Conservation (phyloP, 2,113 vertebrate genomes). For the Serinus canaria region DNA sequence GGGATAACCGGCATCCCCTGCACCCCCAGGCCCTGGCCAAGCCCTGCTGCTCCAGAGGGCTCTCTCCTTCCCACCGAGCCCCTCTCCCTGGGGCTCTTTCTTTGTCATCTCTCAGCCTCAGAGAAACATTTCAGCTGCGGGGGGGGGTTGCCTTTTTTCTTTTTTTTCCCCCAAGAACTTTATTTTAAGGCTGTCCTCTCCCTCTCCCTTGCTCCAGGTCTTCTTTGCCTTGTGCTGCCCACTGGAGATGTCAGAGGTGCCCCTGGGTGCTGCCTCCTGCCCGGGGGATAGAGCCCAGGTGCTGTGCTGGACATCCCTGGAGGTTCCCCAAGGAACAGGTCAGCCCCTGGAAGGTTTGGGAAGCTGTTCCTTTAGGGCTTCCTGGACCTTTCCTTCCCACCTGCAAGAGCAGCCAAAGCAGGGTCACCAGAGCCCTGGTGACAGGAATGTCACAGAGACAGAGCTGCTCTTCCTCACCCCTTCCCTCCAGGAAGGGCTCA, state of each 20-base stretch:
- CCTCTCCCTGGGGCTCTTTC: background rate
- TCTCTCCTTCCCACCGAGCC: background rate
- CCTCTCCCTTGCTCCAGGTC: background rate
- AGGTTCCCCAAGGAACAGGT: accelerated
- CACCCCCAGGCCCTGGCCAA: background rate
- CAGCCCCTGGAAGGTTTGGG: background rate
- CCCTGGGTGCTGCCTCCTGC: background rate
- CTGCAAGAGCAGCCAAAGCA: background rate
- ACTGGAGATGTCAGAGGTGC: background rate
- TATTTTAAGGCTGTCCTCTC: background rate
- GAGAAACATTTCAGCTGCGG: background rate
- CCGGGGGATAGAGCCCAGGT: background rate
- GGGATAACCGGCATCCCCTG: background rate
- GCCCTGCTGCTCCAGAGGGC: background rate
- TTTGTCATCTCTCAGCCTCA: background rate
- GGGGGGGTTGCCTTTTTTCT: background rate
- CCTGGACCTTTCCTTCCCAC: background rate
- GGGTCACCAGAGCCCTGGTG: background rate
- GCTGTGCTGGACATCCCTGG: background rate
- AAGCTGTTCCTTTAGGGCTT: background rate
- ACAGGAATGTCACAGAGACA: background rate
- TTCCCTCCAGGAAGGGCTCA: background rate
- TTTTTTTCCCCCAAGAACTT: background rate
- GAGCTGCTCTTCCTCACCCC: background rate
- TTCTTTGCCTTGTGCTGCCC: background rate